Percentiles rank a stretch among this genome's conserved stretches.
Evolutionary conservation across 2,888 invertebrate species (phyloP).

Genomic region (Euspilapteryx auroguttella): DNA sequence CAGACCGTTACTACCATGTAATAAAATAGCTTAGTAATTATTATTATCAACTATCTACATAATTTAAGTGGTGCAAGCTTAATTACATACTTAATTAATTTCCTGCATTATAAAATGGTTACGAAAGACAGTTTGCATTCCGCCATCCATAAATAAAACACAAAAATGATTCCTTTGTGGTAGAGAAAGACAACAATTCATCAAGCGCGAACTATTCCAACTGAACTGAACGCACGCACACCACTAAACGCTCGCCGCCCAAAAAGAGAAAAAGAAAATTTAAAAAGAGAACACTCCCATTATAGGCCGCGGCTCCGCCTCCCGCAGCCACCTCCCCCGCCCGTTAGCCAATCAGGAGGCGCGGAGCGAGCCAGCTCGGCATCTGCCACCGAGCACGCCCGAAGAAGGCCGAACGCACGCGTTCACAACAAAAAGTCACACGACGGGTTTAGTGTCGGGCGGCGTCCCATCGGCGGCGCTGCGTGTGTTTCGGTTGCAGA

Average conservation of each 20-base stretch:
- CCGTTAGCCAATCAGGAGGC: conserved; percentile 8
- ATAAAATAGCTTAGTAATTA: no score
- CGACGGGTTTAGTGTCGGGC: conserved; percentile 60
- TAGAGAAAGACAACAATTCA: conserved; percentile 35
- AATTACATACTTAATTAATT: no score
- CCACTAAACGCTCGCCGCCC: conserved; percentile 38
- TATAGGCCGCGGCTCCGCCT: conserved; percentile 26
- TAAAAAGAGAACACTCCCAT: conserved; percentile 56
- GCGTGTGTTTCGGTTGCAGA: conserved; percentile 34
- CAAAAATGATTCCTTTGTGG: conserved; percentile 25
- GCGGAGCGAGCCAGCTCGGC: conserved; percentile 17
- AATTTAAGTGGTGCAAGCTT: no score
- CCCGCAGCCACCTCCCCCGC: conserved; percentile 25
- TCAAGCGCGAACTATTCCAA: conserved; percentile 39
- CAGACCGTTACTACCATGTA: no score
- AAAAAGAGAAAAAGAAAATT: conserved; percentile 58
- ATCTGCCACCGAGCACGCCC: conserved; percentile 24
- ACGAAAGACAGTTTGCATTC: background rate
- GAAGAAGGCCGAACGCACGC: conserved; percentile 40
- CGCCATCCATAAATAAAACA: conserved; percentile 8
- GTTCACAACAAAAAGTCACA: conserved; percentile 56
- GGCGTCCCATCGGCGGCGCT: conserved; percentile 57
- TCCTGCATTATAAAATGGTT: background rate
- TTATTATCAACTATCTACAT: no score
- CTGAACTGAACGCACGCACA: conserved; percentile 47